Evolutionary conservation across 2,888 invertebrate species (phyloP), one percentile per base, ranked within the genome.

Genomic region (Caenorhabditis panamensis): DNA sequence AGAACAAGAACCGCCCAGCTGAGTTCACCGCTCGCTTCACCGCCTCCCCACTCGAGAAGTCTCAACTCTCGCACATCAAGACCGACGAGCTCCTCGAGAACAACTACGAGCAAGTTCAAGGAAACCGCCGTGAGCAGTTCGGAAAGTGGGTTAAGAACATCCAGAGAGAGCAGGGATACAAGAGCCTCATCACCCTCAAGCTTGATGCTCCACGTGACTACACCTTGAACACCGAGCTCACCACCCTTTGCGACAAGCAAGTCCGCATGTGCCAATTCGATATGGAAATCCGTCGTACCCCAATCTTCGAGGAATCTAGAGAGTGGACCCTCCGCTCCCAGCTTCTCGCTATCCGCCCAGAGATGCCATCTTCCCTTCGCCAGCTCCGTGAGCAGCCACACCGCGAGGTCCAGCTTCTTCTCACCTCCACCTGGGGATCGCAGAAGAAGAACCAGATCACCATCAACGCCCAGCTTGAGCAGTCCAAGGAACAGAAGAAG

Each of bases 291-390:
- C 63, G 81, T 56, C 83, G 81, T 28, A 64, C 75, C n/a, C 79
- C 77, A 44, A 58, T 78, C 59, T 24, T 69, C 22, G 66, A 68
- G 61, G 82, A 87, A 49, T 58, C 63, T 68, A 56, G 75, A 54
- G 77, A 87, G n/a, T 89, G 89, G 89, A 84, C 51, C 16, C 44
- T 88, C 59, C 78, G 81, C 54, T 63, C 83, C 66, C 61, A 84
- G 28, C 47, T 81, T 26, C 75, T 87, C 47, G 31, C 80, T 28
- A 53, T 87, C 41, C 78, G 83, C 68, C 88, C 88, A 61, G 78
- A 82, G 28, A 73, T 78, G 78, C 84, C 73, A 77, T 68, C 71
- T 26, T 73, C 82, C 59, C 73, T 87, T 36, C 47, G 82, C 24
- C 71, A 84, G 66, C 79, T 84, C 44, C 73, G 83, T 56, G 81